These are phyloP conservation scores for Calliopsis andreniformis DNA, from an alignment of 1,140 invertebrate species.

Conservation along the genomic window DNA sequence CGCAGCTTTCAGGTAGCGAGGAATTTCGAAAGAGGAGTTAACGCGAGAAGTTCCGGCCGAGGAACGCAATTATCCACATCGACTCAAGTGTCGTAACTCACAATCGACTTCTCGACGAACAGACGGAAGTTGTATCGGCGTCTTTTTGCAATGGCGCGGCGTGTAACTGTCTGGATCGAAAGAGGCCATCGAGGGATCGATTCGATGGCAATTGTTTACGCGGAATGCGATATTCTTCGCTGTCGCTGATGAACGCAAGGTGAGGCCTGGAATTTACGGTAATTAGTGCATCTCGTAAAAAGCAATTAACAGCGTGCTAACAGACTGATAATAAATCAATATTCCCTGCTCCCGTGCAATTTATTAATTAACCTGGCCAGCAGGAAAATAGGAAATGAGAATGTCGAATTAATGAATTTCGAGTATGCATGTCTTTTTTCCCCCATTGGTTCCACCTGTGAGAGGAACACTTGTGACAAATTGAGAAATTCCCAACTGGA, in stretches of 20 bases:
- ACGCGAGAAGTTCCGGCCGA: constrained; percentile 11
- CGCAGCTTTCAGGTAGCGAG: not conserved
- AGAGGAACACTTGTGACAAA: not conserved
- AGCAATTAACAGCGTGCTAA: not conserved
- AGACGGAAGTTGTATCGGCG: constrained; percentile 13
- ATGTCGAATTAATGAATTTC: not conserved
- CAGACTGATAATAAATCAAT: not conserved
- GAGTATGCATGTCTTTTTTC: not conserved
- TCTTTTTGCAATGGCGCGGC: not conserved
- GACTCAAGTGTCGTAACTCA: not conserved
- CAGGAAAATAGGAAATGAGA: not conserved
- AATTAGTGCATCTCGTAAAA: not conserved
- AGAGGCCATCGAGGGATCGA: too few species aligned
- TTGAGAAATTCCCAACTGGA: too few species aligned
- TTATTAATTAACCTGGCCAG: not conserved
- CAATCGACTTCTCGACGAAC: not conserved
- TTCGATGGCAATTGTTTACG: not conserved
- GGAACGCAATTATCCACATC: constrained; percentile 15
- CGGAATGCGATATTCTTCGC: not conserved
- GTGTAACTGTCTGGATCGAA: not conserved
- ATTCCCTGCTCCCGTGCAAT: not conserved
- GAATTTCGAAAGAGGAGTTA: constrained; percentile 15
- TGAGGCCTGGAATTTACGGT: not conserved
- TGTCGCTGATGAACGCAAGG: not conserved
- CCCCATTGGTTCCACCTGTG: too few species aligned